Base-by-base conservation (phyloP, 2,113 vertebrate species). In the Podocnemis expansa region DNA sequence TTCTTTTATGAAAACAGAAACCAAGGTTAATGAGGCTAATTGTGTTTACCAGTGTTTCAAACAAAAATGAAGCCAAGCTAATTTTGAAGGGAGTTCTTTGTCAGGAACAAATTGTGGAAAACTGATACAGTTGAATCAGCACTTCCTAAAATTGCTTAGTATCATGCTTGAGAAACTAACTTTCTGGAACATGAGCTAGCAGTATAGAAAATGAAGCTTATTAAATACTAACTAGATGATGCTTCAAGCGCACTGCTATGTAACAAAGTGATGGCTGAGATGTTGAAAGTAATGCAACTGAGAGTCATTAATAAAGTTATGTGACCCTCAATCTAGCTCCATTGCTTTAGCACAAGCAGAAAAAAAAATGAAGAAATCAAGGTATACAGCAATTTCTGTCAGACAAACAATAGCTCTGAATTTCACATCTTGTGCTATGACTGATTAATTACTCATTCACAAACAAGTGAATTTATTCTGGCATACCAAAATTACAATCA, bases 11-110 rank as follows among this genome's bases (percentile, higher is more conserved):
- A 98, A 70, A 98, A 98, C 97, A 98, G 98, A 98, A 98, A 98
- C 92, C 80, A 90, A 93, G 98, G 98, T 98, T 98, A 98, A 98
- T 98, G 98, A 98, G 98, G 98, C 98, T 98, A 98, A 98, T 98
- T 98, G 96, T 97, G 97, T 98, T 98, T 98, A 98, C 97, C 97
- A 97, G 96, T 96, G 96, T 97, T 98, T 95, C 5, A 0, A 97
- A 97, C 96, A 97, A 97, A 98, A 96, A 97, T 97, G 96, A 98
- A 98, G 97, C 97, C 97, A 98, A 97, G 96, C 98, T 95, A 94
- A 97, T 98, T 98, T 97, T 93, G 87, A 98, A 97, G 95, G 51
- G 25, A 97, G 88, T 97, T 95, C 96, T 98, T 98, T 98, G 98
- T 98, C 96, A 97, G 92, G 93, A 97, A 97, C 97, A 98, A 98